Percentiles rank a stretch among this genome's conserved stretches.
Evolutionary conservation across 2,797 vertebrate genomes (phyloP).

Genomic region (Crocidura indochinensis): DNA sequence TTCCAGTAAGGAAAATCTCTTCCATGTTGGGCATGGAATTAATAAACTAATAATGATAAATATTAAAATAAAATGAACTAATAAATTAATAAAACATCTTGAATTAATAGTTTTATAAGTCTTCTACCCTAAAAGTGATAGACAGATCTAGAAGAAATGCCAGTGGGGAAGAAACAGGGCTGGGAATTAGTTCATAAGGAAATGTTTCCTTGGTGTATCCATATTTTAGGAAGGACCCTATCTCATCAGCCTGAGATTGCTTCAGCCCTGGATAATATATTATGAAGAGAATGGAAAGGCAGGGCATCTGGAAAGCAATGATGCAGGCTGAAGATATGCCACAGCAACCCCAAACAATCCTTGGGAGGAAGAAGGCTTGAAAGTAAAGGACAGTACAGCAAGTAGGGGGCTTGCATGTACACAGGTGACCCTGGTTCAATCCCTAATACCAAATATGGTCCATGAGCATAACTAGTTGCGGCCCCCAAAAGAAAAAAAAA

Average conservation of each 20-base stretch:
- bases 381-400: too few species aligned
- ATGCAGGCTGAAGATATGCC: not conserved
- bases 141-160: slow-evolving; percentile 32
- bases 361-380: not conserved
- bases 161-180: not conserved
- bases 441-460: too few species aligned
- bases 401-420: too few species aligned
- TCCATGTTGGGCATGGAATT: not conserved
- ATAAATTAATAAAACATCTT: not conserved
- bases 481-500: not conserved
- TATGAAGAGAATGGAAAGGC: not conserved
- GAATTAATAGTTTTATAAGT: slow-evolving; percentile 32
- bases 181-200: too few species aligned
- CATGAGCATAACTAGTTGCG: not conserved
- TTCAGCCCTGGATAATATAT: not conserved
- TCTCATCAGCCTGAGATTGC: not conserved
- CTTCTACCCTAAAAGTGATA: slow-evolving; percentile 19
- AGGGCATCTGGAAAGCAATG: not conserved
- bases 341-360: not conserved
- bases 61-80: too few species aligned
- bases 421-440: too few species aligned
- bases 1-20: slow-evolving; percentile 29
- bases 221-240: not conserved
- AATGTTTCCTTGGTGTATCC: not conserved
- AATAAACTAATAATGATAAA: too few species aligned